These are phyloP conservation scores for Anastrepha obliqua DNA, from an alignment of 1,140 invertebrate species.

Conservation along the genomic window DNA sequence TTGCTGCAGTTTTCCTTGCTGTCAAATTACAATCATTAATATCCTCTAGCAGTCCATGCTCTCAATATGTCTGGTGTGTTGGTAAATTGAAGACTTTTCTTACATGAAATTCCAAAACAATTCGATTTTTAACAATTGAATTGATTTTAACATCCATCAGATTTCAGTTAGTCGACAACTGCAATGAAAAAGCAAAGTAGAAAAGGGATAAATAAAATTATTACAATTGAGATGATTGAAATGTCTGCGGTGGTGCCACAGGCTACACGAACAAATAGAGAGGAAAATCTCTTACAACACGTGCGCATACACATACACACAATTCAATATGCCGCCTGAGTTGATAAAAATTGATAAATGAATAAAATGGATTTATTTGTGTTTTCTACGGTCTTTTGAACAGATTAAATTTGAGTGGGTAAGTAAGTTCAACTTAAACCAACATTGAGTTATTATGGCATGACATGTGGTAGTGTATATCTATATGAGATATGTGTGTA, in stretches of 20 bases:
- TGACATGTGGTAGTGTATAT: too few relatives aligned
- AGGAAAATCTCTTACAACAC: not conserved
- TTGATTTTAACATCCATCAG: not conserved
- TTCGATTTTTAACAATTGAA: not conserved
- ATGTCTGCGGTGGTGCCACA: not conserved
- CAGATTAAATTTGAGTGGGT: too few relatives aligned
- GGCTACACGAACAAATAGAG: not conserved
- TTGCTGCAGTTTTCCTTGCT: not conserved
- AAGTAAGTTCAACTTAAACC: too few relatives aligned
- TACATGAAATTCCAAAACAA: not conserved
- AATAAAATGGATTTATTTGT: too few relatives aligned
- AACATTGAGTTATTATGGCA: too few relatives aligned
- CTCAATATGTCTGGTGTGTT: not conserved
- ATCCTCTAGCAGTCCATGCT: not conserved
- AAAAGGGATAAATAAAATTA: not conserved
- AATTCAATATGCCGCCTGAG: not conserved
- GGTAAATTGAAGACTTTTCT: not conserved
- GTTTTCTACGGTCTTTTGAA: too few relatives aligned
- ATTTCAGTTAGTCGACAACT: not conserved
- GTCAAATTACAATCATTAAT: not conserved
- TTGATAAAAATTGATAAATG: too few relatives aligned
- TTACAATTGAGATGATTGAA: not conserved
- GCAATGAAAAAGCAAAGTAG: not conserved
- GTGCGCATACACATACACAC: not conserved
- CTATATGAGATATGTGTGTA: too few relatives aligned